A percentile compares a stretch with the other conserved stretches of the same genome.
These are phyloP conservation scores for Xiphydria camelus DNA, from an alignment of 2,888 invertebrate genomes.

Conservation along the genomic window DNA sequence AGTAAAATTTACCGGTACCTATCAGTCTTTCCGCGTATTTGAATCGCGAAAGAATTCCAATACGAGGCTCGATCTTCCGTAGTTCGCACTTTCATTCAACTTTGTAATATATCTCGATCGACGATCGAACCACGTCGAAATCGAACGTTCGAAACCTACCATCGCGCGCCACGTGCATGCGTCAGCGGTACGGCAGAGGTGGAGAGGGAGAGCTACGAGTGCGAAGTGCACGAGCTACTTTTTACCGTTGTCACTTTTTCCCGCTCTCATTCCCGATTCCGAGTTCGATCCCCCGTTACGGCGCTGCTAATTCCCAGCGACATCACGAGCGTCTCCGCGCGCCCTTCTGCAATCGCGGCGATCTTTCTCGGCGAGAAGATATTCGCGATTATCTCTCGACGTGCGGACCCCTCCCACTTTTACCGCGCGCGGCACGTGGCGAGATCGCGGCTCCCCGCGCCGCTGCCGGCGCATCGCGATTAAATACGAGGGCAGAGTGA, in stretches of 20 bases:
- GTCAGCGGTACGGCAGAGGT: not conserved
- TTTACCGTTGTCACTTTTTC: constrained; percentile 40
- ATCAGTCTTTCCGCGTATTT: too few relatives aligned
- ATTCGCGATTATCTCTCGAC: not conserved
- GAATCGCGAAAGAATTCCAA: too few relatives aligned
- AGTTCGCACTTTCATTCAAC: too few relatives aligned
- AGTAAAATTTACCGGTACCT: too few relatives aligned
- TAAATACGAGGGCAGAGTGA: too few relatives aligned
- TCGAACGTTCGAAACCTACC: not conserved
- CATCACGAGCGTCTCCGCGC: not conserved
- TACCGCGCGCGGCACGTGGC: too few relatives aligned
- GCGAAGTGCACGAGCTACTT: constrained; percentile 33
- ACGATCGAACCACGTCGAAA: not conserved
- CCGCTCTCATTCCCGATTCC: not conserved
- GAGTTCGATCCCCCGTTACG: constrained; percentile 30
- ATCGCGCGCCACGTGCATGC: not conserved
- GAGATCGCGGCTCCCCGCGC: too few relatives aligned
- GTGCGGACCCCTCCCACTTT: too few relatives aligned
- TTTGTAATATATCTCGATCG: too few relatives aligned
- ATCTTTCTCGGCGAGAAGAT: too few relatives aligned
- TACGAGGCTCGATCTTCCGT: too few relatives aligned
- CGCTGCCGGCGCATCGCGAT: too few relatives aligned
- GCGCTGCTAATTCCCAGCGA: constrained; percentile 21
- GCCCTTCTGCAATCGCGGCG: not conserved
- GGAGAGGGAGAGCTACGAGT: not conserved